Evolutionary conservation across 1,140 invertebrate species (phyloP).

Genomic region (Megalonaias nervosa): DNA sequence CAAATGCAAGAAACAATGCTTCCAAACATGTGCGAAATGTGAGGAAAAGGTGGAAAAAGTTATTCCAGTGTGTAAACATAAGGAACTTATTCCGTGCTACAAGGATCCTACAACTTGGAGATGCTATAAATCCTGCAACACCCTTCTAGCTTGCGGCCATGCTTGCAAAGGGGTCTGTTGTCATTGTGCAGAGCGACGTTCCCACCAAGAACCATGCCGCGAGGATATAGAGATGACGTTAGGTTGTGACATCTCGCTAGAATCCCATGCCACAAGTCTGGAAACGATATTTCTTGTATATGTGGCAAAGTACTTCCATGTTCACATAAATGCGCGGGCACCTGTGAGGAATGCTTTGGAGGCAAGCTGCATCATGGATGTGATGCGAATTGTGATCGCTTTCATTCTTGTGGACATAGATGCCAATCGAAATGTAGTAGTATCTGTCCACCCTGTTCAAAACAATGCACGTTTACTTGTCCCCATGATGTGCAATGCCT

Average conservation of each 20-base stretch:
- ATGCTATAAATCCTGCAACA: slow-evolving; percentile 26
- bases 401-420: slow-evolving; percentile 63
- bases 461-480: slow-evolving; percentile 75
- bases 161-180: slow-evolving; percentile 76
- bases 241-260: slow-evolving; percentile 55
- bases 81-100: slow-evolving; percentile 28
- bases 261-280: slow-evolving; percentile 38
- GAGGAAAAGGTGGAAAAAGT: slow-evolving; percentile 10
- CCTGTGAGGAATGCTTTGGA: slow-evolving; percentile 72
- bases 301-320: slow-evolving; percentile 20
- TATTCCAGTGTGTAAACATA: slow-evolving; percentile 29
- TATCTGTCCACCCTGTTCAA: slow-evolving; percentile 76
- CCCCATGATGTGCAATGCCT: slow-evolving; percentile 71
- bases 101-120: slow-evolving; percentile 10
- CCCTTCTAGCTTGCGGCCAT: slow-evolving; percentile 73
- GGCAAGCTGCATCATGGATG: slow-evolving; percentile 75
- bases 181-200: slow-evolving; percentile 72
- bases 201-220: slow-evolving; percentile 1
- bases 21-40: slow-evolving; percentile 47
- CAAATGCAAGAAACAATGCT: slow-evolving; percentile 43
- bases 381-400: slow-evolving; percentile 42
- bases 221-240: slow-evolving; percentile 4
- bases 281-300: slow-evolving; percentile 14
- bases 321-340: slow-evolving; percentile 32
- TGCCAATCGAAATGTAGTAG: slow-evolving; percentile 41